Conservation (phyloP, 2,888 invertebrate species). For the Chrysina gloriosa region DNA sequence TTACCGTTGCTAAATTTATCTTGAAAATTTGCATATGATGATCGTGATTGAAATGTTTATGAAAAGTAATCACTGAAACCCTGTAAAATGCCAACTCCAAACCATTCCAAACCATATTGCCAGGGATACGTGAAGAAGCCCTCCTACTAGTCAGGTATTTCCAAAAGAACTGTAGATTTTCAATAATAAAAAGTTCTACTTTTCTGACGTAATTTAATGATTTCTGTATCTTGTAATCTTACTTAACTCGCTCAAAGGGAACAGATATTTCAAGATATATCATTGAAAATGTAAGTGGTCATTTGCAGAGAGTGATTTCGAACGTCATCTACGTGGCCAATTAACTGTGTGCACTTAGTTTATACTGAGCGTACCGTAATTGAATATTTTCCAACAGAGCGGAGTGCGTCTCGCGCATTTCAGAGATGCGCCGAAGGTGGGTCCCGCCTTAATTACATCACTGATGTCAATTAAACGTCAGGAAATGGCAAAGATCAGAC, state of each 20-base stretch:
- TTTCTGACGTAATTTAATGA: background rate
- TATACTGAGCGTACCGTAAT: background rate
- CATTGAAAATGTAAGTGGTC: too few relatives aligned
- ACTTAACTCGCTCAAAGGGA: too few relatives aligned
- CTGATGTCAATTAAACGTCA: constrained; percentile 45
- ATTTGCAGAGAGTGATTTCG: too few relatives aligned
- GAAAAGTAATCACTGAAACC: too few relatives aligned
- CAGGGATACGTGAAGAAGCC: too few relatives aligned
- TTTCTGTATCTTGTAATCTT: background rate
- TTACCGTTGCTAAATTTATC: too few relatives aligned
- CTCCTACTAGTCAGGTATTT: background rate
- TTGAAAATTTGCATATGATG: too few relatives aligned
- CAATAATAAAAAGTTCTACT: background rate
- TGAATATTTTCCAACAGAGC: background rate
- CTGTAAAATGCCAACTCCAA: too few relatives aligned
- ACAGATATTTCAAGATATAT: too few relatives aligned
- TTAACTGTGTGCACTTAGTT: background rate
- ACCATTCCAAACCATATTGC: too few relatives aligned
- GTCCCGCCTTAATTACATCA: constrained; percentile 35
- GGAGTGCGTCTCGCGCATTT: background rate
- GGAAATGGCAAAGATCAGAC: constrained; percentile 37
- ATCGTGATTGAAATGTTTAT: too few relatives aligned
- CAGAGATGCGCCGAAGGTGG: background rate
- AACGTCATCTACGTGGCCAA: background rate
- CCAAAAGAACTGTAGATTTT: too few relatives aligned